Evolutionary conservation across 2,113 vertebrate species (phyloP).

Genomic region (Tamias sibiricus): DNA sequence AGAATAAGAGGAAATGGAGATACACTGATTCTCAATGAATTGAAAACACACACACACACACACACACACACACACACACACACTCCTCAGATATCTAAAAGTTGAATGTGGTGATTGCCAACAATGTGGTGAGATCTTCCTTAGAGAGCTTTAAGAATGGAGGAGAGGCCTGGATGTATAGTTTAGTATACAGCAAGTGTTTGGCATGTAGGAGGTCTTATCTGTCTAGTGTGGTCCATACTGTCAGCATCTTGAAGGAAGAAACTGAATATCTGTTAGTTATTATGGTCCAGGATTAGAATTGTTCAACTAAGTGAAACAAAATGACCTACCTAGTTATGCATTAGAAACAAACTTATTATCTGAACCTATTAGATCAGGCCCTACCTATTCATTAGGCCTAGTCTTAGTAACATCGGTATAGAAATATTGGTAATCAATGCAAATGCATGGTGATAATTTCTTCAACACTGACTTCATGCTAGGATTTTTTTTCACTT

Average conservation of each 20-base stretch:
- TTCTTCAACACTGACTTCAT: constrained; percentile 6
- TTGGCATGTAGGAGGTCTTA: not conserved
- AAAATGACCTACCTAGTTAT: not conserved
- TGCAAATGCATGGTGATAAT: not conserved
- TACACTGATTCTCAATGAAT: not conserved
- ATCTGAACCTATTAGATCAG: not conserved
- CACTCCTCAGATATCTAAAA: not conserved
- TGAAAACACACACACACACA: not conserved
- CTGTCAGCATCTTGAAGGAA: not conserved
- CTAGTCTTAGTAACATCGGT: not conserved
- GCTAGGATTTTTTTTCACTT: not conserved
- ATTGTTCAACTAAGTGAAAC: constrained; percentile 25
- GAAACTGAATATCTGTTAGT: not conserved
- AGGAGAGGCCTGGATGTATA: not conserved
- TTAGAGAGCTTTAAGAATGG: not conserved
- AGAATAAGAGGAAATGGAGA: constrained; percentile 7
- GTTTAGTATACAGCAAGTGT: not conserved
- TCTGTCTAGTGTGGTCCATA: not conserved
- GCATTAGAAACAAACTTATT: not conserved
- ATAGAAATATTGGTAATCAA: not conserved
- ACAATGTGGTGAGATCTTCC: not conserved
- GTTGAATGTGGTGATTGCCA: not conserved
- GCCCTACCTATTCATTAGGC: not conserved
- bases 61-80: not conserved
- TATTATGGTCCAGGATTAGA: not conserved